Percentiles rank a stretch among this genome's conserved stretches.
Evolutionary conservation across 2,113 vertebrate genomes (phyloP).

Genomic region (Semnornis frantzii): DNA sequence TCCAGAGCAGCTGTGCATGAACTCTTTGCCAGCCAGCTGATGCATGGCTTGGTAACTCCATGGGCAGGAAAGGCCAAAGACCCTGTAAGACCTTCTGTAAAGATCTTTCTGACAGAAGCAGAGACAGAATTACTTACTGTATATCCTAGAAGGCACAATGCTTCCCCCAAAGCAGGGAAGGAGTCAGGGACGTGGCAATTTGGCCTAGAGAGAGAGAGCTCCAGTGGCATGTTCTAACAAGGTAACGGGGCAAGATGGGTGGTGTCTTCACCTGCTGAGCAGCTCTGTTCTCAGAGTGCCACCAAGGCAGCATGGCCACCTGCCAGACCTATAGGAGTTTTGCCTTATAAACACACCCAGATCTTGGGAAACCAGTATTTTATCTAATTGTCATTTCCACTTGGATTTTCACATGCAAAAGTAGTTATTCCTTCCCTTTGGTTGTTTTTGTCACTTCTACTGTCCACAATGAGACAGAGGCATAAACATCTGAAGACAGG

Average conservation of each 20-base stretch:
- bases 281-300: not conserved
- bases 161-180: not conserved
- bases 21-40: not conserved
- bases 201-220: not conserved
- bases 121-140: not conserved
- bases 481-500: not conserved
- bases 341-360: not conserved
- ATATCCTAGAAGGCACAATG: not conserved
- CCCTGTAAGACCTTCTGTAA: not conserved
- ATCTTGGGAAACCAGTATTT: not conserved
- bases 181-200: not conserved
- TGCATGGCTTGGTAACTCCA: not conserved
- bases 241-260: accelerated
- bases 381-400: not conserved
- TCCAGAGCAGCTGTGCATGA: not conserved
- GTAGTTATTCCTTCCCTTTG: not conserved
- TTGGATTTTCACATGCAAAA: not conserved
- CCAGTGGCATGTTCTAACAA: not conserved
- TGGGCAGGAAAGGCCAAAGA: not conserved
- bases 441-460: not conserved
- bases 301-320: not conserved
- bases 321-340: not conserved
- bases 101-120: not conserved
- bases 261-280: not conserved
- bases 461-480: not conserved